A percentile compares a stretch with the other conserved stretches of the same genome.
Evolutionary conservation across 2,888 invertebrate genomes (phyloP).

Genomic region (Chaitophorus viminalis): DNA sequence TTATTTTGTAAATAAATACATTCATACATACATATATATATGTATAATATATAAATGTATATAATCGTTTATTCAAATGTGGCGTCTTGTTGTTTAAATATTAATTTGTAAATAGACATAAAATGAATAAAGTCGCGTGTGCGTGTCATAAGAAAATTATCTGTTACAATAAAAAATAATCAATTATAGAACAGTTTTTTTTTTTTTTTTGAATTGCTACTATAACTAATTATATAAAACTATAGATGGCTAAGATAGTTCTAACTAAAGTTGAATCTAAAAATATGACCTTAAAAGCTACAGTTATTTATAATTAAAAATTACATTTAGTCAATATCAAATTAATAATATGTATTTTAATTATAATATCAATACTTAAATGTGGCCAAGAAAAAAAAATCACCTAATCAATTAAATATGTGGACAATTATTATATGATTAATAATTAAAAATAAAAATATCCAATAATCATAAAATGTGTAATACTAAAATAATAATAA

Average conservation of each 20-base stretch:
- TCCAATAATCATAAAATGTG: conserved; percentile 12
- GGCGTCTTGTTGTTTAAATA: conserved; percentile 39
- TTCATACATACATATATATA: neutral
- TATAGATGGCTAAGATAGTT: conserved; percentile 16
- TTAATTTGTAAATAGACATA: conserved; percentile 16
- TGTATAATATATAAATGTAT: neutral
- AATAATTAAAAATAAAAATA: neutral
- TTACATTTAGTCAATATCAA: conserved; percentile 24
- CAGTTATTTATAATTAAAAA: conserved; percentile 1
- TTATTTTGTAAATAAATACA: conserved; percentile 50
- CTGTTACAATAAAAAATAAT: conserved; percentile 44
- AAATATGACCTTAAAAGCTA: conserved; percentile 29
- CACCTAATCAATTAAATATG: conserved; percentile 1
- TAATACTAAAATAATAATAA: conserved; percentile 27
- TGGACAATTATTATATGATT: conserved; percentile 7
- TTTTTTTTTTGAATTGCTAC: conserved; percentile 29
- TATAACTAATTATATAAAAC: neutral
- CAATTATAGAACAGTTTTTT: conserved; percentile 23
- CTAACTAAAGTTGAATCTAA: neutral
- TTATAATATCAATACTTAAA: neutral
- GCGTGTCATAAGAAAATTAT: conserved; percentile 40
- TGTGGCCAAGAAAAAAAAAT: conserved; percentile 38
- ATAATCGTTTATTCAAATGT: conserved; percentile 44
- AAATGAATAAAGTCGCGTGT: conserved; percentile 25
- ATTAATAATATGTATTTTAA: conserved; percentile 20